A percentile compares a stretch with the other conserved stretches of the same genome.
These are phyloP conservation scores for Lasiurus borealis DNA, from an alignment of 2,113 vertebrate species.

Conservation along the genomic window DNA sequence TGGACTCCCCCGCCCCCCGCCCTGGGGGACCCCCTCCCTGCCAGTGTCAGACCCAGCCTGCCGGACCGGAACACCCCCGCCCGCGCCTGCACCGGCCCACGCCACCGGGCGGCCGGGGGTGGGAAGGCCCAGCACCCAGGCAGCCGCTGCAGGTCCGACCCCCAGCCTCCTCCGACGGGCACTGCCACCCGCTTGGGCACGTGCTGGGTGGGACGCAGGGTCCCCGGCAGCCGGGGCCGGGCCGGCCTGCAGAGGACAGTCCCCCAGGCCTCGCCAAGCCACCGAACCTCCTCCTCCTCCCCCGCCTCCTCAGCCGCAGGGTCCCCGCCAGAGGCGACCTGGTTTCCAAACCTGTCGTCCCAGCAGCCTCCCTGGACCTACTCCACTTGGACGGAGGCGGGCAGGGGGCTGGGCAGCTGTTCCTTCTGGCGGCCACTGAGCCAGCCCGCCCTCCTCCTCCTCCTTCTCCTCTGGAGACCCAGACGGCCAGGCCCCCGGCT, in stretches of 20 bases:
- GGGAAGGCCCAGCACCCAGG: background rate
- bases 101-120: rapidly evolving
- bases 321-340: background rate
- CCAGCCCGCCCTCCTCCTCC: too few species aligned
- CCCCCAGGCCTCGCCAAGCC: background rate
- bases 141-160: background rate
- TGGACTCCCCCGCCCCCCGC: slow-evolving; percentile 3
- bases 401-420: rapidly evolving
- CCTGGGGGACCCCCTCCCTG: slow-evolving; percentile 48
- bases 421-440: too few species aligned
- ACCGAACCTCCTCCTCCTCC: rapidly evolving
- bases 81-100: background rate
- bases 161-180: rapidly evolving
- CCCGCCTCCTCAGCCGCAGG: background rate
- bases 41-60: background rate
- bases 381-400: background rate
- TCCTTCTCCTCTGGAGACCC: background rate
- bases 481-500: background rate
- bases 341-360: background rate
- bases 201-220: rapidly evolving
- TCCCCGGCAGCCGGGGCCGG: background rate
- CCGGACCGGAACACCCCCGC: background rate
- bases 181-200: too few species aligned
- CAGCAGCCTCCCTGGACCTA: background rate
- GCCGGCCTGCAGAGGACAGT: background rate